Conservation (phyloP, 1,140 invertebrate genomes). For the Aculops lycopersici region DNA sequence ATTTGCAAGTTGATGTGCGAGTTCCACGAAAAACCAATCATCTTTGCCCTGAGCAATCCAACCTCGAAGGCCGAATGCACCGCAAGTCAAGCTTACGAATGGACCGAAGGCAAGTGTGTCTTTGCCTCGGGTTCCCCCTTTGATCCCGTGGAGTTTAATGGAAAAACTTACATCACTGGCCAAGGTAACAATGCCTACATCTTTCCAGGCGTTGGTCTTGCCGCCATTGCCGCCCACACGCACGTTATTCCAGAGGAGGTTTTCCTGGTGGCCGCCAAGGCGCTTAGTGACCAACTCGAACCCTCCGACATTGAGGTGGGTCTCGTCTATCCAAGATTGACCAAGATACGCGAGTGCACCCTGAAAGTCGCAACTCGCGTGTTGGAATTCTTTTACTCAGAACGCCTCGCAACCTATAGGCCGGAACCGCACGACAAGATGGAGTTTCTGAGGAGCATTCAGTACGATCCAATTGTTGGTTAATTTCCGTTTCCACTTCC, state of each 20-base stretch:
- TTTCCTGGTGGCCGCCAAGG: conserved; percentile 56
- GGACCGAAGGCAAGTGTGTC: conserved; percentile 56
- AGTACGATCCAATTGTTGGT: conserved; percentile 23
- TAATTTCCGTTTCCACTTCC: too few relatives aligned
- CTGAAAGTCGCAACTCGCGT: conserved; percentile 48
- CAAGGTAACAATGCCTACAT: conserved; percentile 92
- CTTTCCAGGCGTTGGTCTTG: conserved; percentile 67
- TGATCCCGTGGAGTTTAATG: conserved; percentile 35
- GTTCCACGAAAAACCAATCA: conserved; percentile 51
- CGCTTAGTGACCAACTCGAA: conserved; percentile 45
- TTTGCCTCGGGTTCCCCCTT: conserved; percentile 80
- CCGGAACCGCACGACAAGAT: conserved; percentile 22
- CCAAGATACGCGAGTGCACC: conserved; percentile 52
- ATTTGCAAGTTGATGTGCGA: conserved; percentile 51
- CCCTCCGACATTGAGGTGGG: conserved; percentile 45
- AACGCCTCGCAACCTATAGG: conserved; percentile 18
- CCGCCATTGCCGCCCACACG: conserved; percentile 37
- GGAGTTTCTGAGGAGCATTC: conserved; percentile 17
- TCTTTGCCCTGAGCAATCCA: conserved; percentile 88
- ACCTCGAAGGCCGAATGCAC: conserved; percentile 86
- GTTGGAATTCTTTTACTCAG: conserved; percentile 55
- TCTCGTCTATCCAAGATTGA: conserved; percentile 71
- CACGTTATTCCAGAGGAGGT: conserved; percentile 60
- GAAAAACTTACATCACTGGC: conserved; percentile 47
- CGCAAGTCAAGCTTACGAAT: conserved; percentile 51